Evolutionary conservation across 2,888 invertebrate species (phyloP).

Genomic region (Acronicta leporina): DNA sequence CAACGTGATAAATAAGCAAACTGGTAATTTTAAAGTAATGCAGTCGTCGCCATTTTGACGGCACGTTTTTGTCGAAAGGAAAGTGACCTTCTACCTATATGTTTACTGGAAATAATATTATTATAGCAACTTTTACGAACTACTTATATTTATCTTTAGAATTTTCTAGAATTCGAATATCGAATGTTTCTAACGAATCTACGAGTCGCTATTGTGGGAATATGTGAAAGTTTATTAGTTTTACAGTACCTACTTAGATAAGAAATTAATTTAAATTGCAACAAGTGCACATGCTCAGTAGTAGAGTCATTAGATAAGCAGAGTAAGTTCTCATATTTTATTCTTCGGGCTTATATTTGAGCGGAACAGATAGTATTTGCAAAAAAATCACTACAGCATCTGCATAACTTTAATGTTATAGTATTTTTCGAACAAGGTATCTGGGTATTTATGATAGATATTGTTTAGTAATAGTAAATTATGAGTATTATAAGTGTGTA

Average conservation of each 20-base stretch:
- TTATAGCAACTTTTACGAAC: neutral
- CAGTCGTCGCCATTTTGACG: constrained; percentile 2
- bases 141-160: neutral
- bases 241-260: neutral
- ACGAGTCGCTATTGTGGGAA: constrained; percentile 23
- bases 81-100: neutral
- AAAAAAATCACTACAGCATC: too few species aligned
- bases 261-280: neutral
- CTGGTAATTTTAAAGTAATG: constrained; percentile 16
- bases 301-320: neutral
- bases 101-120: neutral
- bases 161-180: neutral
- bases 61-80: neutral
- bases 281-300: constrained; percentile 4
- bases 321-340: constrained; percentile 11
- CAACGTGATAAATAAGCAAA: constrained; percentile 22
- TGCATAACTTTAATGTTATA: too few species aligned
- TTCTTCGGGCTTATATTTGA: constrained; percentile 2
- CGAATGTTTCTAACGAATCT: neutral
- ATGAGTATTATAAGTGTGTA: neutral
- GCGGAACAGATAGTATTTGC: neutral
- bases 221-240: constrained; percentile 20
- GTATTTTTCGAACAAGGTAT: too few species aligned
- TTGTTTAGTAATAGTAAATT: neutral
- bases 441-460: neutral